Percentiles rank a stretch among this genome's conserved stretches.
These are phyloP conservation scores for Oscheius myriophilus DNA, from an alignment of 2,888 invertebrate genomes.

Conservation along the genomic window DNA sequence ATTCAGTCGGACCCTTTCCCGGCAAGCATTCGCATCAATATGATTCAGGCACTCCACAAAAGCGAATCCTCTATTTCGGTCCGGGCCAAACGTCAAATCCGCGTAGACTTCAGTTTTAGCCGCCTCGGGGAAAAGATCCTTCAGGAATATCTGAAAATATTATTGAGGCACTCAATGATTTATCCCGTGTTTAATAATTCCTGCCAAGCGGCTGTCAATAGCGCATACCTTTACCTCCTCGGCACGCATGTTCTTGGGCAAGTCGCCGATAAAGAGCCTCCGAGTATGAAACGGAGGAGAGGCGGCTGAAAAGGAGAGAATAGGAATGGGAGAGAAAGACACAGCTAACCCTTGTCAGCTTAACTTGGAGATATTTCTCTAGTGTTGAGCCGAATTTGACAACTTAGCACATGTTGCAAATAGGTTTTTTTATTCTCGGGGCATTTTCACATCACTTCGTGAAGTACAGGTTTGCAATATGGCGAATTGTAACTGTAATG, in stretches of 20 bases:
- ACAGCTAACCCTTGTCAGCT: too few species aligned
- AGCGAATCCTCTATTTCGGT: slow-evolving; percentile 24
- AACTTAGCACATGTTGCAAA: too few species aligned
- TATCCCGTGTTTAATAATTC: background rate
- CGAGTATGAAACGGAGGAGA: background rate
- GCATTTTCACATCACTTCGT: too few species aligned
- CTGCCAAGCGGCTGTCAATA: background rate
- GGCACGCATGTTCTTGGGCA: slow-evolving; percentile 22
- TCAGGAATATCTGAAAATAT: slow-evolving; percentile 1
- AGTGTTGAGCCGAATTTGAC: too few species aligned
- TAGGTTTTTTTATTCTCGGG: too few species aligned
- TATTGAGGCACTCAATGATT: background rate
- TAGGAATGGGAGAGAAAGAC: too few species aligned
- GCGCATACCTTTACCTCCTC: slow-evolving; percentile 9
- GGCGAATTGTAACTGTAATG: too few species aligned
- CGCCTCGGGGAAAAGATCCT: slow-evolving; percentile 18
- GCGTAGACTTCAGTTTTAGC: slow-evolving; percentile 24
- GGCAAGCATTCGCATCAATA: slow-evolving; percentile 5
- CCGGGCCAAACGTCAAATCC: slow-evolving; percentile 1
- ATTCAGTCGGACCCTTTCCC: background rate
- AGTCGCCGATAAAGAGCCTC: slow-evolving; percentile 27
- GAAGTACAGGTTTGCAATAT: too few species aligned
- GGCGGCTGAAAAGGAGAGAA: too few species aligned
- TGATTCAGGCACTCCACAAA: slow-evolving; percentile 13
- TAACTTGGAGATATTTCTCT: too few species aligned